phyloP scores from a whole-genome alignment of 1,140 invertebrate species.

The Prorops nasuta region DNA sequence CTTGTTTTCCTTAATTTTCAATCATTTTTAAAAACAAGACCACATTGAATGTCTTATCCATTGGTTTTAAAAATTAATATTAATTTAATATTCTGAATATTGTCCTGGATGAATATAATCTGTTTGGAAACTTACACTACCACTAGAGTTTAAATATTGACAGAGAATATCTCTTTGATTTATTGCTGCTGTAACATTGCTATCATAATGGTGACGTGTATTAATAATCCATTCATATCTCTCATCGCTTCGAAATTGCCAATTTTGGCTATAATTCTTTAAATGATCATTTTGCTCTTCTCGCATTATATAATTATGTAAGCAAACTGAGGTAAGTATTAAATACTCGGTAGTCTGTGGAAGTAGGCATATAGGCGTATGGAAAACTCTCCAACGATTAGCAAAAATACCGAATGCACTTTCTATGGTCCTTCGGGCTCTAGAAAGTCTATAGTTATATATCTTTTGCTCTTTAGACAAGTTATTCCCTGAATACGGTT shows the following conservation, averaged over 20 bases:
- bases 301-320: not conserved
- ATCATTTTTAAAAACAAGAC: no score
- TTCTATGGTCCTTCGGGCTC: conserved; percentile 50
- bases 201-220: not conserved
- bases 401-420: conserved; percentile 59
- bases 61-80: no score
- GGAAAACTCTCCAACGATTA: conserved; percentile 49
- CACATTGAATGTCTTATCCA: no score
- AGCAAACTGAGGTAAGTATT: not conserved
- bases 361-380: conserved; percentile 35
- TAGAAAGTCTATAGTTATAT: conserved; percentile 46
- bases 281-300: not conserved
- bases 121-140: not conserved
- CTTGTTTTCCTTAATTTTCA: no score
- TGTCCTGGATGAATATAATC: not conserved
- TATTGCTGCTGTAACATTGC: not conserved
- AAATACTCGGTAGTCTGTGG: conserved; percentile 19
- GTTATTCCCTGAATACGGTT: conserved; percentile 47
- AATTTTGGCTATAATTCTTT: not conserved
- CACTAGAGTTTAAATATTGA: not conserved
- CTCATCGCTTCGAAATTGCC: not conserved
- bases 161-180: not conserved
- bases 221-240: not conserved
- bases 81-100: not conserved
- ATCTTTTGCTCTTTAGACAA: conserved; percentile 36